Evolutionary conservation across 2,888 invertebrate genomes (phyloP).

Genomic region (Cataglyphis albicans): DNA sequence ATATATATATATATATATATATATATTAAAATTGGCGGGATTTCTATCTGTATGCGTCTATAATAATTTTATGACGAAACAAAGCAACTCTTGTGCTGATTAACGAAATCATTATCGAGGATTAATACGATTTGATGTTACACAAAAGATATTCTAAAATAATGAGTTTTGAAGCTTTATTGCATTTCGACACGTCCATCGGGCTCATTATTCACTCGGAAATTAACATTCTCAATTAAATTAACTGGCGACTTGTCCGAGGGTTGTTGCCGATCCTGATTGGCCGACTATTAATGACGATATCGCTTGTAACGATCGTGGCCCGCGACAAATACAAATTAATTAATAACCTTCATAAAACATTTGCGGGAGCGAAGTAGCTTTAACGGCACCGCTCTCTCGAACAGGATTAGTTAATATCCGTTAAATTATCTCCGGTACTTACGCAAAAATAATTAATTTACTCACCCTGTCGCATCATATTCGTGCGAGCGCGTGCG

Average conservation of each 20-base stretch:
- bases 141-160: constrained; percentile 4
- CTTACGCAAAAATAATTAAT: constrained; percentile 83
- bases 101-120: constrained; percentile 8
- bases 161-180: constrained; percentile 17
- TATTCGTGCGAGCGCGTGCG: constrained; percentile 43
- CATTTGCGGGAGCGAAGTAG: constrained; percentile 70
- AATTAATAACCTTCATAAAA: constrained; percentile 83
- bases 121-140: constrained; percentile 16
- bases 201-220: constrained; percentile 16
- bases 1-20: not conserved
- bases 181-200: not conserved
- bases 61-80: not conserved
- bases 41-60: not conserved
- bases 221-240: constrained; percentile 51
- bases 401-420: constrained; percentile 80
- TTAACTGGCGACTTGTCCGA: constrained; percentile 55
- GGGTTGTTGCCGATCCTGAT: constrained; percentile 59
- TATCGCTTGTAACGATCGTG: constrained; percentile 74
- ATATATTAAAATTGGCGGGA: constrained; percentile 5
- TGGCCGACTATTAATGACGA: constrained; percentile 72
- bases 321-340: constrained; percentile 81
- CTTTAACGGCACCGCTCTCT: constrained; percentile 73
- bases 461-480: constrained; percentile 72
- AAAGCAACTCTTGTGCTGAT: not conserved
- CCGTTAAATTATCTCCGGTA: constrained; percentile 81